These are phyloP conservation scores for Boulengeromyrus knoepffleri DNA, from an alignment of 2,113 vertebrate species.

Conservation along the genomic window DNA sequence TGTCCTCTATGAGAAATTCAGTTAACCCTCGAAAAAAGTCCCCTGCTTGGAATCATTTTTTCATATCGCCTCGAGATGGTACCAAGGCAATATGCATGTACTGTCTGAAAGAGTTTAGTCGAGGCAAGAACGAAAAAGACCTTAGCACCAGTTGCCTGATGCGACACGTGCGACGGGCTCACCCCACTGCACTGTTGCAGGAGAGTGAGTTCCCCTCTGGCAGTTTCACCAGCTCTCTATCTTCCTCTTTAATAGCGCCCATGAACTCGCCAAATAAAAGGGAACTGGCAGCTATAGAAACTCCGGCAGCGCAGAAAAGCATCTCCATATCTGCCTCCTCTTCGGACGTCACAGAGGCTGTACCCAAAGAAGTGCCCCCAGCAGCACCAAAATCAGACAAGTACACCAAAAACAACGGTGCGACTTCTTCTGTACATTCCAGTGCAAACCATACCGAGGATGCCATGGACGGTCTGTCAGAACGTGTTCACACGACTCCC, in stretches of 20 bases:
- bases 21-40: conserved; percentile 85
- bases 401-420: conserved; percentile 51
- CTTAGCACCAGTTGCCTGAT: conserved; percentile 94
- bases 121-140: conserved; percentile 97
- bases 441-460: conserved; percentile 64
- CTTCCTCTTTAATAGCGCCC: conserved; percentile 65
- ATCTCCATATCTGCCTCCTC: conserved; percentile 71
- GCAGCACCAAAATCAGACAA: conserved; percentile 67
- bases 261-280: conserved; percentile 68
- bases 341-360: conserved; percentile 65
- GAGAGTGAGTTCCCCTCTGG: conserved; percentile 62
- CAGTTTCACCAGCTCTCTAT: conserved; percentile 48
- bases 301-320: conserved; percentile 52
- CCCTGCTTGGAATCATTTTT: conserved; percentile 95
- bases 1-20: conserved; percentile 74
- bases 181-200: conserved; percentile 78
- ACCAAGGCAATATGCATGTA: conserved; percentile 97
- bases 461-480: conserved; percentile 58
- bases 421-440: conserved; percentile 58
- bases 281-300: conserved; percentile 49
- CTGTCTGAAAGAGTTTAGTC: conserved; percentile 96
- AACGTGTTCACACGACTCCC: conserved; percentile 64
- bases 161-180: conserved; percentile 90
- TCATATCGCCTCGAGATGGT: conserved; percentile 91
- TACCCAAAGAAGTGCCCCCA: conserved; percentile 70